Conservation (phyloP, 64 coral and sea anemone species). For the Orbicella faveolata region DNA sequence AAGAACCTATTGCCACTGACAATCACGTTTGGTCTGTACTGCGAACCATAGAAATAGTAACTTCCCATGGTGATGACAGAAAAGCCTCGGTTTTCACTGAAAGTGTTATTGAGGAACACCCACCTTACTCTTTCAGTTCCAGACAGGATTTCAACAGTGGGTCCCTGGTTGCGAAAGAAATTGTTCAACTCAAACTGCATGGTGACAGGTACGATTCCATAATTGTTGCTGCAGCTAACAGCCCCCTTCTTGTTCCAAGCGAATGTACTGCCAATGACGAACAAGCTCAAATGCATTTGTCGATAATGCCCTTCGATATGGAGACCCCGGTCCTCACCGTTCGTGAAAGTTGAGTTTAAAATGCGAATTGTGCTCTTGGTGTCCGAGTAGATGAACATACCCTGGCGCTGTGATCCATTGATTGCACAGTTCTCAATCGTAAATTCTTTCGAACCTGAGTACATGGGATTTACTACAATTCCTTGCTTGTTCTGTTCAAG, state of each 20-base stretch:
- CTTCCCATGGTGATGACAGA: not conserved
- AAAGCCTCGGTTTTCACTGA: conserved; percentile 45
- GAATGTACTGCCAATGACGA: conserved; percentile 5
- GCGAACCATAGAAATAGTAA: not conserved
- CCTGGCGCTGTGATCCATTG: conserved; percentile 9
- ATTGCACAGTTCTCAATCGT: conserved; percentile 20
- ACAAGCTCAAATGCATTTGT: not conserved
- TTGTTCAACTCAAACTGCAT: conserved; percentile 22
- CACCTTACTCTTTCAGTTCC: not conserved
- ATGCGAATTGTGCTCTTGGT: conserved; percentile 15
- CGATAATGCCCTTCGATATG: conserved; percentile 1
- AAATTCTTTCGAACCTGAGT: not conserved
- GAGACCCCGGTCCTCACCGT: conserved; percentile 32
- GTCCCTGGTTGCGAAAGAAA: conserved; percentile 47
- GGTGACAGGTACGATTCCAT: not conserved
- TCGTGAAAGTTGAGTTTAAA: conserved; percentile 43
- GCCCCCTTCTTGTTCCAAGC: conserved; percentile 43
- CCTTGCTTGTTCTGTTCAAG: conserved; percentile 33
- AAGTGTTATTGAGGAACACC: conserved; percentile 34
- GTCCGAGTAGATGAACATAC: conserved; percentile 15
- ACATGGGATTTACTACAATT: conserved; percentile 19
- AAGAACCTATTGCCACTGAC: conserved; percentile 45
- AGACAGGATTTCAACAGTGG: conserved; percentile 16
- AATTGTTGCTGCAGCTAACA: not conserved
- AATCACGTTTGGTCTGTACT: not conserved